A percentile compares a stretch with the other conserved stretches of the same genome.
phyloP scores from a whole-genome alignment of 2,113 vertebrate species.

The Rhinoptilus africanus region DNA sequence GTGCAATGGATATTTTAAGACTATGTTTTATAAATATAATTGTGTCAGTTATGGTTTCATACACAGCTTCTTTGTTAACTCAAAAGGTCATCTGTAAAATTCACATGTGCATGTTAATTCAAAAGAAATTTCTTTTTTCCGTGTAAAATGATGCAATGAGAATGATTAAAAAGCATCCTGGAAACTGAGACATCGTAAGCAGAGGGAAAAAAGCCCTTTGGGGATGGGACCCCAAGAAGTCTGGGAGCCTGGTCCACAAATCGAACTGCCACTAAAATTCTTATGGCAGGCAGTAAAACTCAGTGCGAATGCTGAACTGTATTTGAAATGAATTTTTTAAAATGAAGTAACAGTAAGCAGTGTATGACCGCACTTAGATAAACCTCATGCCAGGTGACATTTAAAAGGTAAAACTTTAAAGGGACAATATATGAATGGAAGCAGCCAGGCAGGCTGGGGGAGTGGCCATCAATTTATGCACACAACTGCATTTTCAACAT shows the following conservation, averaged over 20 bases:
- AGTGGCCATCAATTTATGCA: slow-evolving; percentile 2
- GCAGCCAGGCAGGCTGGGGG: slow-evolving; percentile 9
- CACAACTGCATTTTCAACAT: slow-evolving; percentile 62
- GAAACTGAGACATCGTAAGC: neutral
- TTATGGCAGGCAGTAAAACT: neutral
- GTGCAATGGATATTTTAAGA: neutral
- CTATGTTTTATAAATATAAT: neutral
- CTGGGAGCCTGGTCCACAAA: neutral
- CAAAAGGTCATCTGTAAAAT: neutral
- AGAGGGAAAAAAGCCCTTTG: neutral
- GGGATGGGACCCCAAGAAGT: neutral
- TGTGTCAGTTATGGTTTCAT: neutral
- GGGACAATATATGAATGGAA: neutral
- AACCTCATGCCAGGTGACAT: neutral
- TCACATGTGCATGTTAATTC: neutral
- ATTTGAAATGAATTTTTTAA: neutral
- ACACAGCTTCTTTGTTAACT: neutral
- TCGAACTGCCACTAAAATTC: neutral
- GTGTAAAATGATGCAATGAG: neutral
- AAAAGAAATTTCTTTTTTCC: neutral
- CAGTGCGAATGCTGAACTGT: neutral
- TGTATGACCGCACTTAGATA: neutral
- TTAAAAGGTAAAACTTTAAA: neutral
- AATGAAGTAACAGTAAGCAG: neutral
- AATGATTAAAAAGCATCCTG: neutral